Percentiles rank a stretch among this genome's conserved stretches.
phyloP scores from a whole-genome alignment of 2,888 invertebrate species.

The Dichetophora obliterata region DNA sequence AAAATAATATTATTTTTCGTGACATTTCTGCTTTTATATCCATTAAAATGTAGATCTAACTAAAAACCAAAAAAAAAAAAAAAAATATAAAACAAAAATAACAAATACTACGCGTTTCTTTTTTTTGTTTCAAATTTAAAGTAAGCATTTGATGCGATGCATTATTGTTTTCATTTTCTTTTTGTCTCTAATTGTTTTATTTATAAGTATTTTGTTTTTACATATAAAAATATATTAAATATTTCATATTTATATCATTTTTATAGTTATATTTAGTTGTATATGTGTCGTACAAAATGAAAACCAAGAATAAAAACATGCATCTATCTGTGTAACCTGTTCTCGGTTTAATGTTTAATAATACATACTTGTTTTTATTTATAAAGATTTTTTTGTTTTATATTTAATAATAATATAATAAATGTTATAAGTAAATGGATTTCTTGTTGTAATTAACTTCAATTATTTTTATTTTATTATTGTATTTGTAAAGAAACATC shows the following conservation, averaged over 20 bases:
- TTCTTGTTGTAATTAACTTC: conserved; percentile 31
- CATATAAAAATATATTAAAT: conserved; percentile 2
- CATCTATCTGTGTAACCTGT: conserved; percentile 15
- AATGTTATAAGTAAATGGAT: conserved; percentile 44
- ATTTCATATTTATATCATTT: conserved; percentile 7
- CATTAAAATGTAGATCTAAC: background rate
- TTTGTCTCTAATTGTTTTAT: too few relatives aligned
- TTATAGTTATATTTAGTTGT: conserved; percentile 1
- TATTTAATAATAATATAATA: conserved; percentile 45
- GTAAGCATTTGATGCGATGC: too few relatives aligned
- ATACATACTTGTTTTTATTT: conserved; percentile 38
- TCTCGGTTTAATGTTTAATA: conserved; percentile 34
- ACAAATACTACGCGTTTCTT: background rate
- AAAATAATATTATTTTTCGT: background rate
- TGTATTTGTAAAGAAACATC: conserved; percentile 49
- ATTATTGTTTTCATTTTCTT: too few relatives aligned
- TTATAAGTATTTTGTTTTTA: too few relatives aligned
- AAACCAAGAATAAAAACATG: conserved; percentile 25
- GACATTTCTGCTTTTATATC: background rate
- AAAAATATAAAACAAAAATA: background rate
- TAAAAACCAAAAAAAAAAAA: conserved; percentile 6
- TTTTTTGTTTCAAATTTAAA: background rate
- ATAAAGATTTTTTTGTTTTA: conserved; percentile 36
- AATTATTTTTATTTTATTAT: conserved; percentile 37
- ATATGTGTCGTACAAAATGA: conserved; percentile 3